phyloP scores from a whole-genome alignment of 2,797 vertebrate genomes.

The Mustela erminea region DNA sequence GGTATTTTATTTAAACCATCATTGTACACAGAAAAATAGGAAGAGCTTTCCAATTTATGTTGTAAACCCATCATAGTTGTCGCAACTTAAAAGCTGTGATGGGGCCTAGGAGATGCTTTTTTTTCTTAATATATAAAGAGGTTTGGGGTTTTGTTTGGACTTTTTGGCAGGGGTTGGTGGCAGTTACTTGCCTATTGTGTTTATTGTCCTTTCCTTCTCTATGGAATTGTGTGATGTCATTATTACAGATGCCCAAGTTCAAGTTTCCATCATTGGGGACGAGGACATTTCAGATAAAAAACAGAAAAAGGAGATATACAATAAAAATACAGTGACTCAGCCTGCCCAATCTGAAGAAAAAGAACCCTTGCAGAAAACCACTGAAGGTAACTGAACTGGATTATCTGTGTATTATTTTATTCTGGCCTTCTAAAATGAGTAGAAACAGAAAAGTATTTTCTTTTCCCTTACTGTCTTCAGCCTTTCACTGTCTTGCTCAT shows the following conservation, averaged over 20 bases:
- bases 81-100: conserved; percentile 29
- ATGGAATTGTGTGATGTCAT: conserved; percentile 32
- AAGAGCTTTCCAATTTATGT: conserved; percentile 7
- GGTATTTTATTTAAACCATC: background rate
- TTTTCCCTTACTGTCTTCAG: background rate
- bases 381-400: conserved; percentile 56
- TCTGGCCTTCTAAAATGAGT: conserved; percentile 34
- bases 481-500: background rate
- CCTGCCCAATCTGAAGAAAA: background rate
- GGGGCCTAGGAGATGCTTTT: background rate
- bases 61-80: background rate
- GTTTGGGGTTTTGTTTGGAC: background rate
- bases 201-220: conserved; percentile 54
- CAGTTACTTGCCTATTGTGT: background rate
- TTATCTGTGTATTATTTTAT: background rate
- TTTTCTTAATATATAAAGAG: background rate
- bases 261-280: conserved; percentile 20
- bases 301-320: conserved; percentile 5
- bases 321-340: background rate
- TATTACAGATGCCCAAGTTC: conserved; percentile 71
- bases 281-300: conserved; percentile 35
- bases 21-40: background rate
- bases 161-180: background rate
- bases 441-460: background rate
- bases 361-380: conserved; percentile 4